Base-by-base conservation (phyloP, 2,113 vertebrate genomes). In the Hippoglossus stenolepis region DNA sequence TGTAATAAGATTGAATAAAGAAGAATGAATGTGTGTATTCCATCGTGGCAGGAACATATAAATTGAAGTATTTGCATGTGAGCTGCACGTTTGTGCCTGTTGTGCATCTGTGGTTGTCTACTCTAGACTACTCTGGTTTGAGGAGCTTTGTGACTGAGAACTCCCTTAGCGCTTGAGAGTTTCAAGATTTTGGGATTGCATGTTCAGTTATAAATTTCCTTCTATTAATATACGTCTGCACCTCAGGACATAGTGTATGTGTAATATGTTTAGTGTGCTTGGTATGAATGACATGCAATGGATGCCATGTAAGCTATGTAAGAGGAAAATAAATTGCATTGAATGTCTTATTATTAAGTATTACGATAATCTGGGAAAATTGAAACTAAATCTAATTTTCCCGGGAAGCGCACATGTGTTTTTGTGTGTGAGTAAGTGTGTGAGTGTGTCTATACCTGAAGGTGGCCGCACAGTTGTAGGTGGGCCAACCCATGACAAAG, bases 401-500 rank as follows among this genome's bases (percentile, higher is more conserved):
- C 18, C 35, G 43, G 13, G 53, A 40, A 18, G 43, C 14, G 43
- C 10, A 15, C 5, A 18, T 18, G 4, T 18, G 14, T 51, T 18
- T 26, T 14, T 2, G 17, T 24, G 58, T 2, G 17, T 24, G 58
- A 20, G 11, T 40, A 31, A 26, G 58, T 17, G 40, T 61, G 45
- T 54, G 63, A 45, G 69, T 1, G 17, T 20, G 49, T 49, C 57
- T 31, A 20, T 95, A 98, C 98, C 98, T 96, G 94, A 99, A 99
- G 45, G 96, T 96, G 62, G 94, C 97, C 82, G 97, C 97, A n/a
- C 94, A 97, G 94, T 99, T 99, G 82, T 94, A 96, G 2, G 95
- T 97, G 70, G 98, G 98, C 98, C 98, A 99, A 77, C 97, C 97
- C 90, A 99, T 83, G 82, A 99, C 97, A 23, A 99, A 99, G 82